Base-by-base conservation (phyloP, 2,797 vertebrate genomes). In the Sebastes taczanowskii region DNA sequence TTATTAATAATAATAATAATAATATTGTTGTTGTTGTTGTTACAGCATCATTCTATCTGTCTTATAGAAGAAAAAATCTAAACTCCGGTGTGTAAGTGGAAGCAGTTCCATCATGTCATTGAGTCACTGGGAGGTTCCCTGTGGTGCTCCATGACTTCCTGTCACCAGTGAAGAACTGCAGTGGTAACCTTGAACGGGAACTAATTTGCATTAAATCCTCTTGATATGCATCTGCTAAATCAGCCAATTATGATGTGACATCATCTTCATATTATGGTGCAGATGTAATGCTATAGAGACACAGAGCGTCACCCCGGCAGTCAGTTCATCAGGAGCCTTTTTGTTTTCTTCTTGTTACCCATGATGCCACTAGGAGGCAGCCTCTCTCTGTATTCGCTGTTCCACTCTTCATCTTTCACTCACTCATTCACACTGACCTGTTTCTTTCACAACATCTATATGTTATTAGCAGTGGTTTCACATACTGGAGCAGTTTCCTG, bases 301-400 rank as follows among this genome's bases (percentile, higher is more conserved):
- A 13, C 61, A 27, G 20, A 60, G 34, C 35, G 2, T 42, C 38
- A 42, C 38, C 18, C 2, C 2, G 7, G 18, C 11, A 29, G 18
- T 55, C 30, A 61, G 6, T 23, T 46, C 7, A 58, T 14, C 14
- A 29, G 10, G 7, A 62, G 32, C 2, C 10, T 53, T 53, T 6
- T 11, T 10, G 59, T 32, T 5, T 4, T 53, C 25, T 70, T 78
- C 16, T 68, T 71, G 75, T 81, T 67, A 67, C 69, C 42, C 34
- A 7, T 66, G 72, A 42, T 8, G 30, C 95, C 94, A 93, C 93
- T 93, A 94, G 94, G 94, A 89, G 94, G 93, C 92, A 94, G 92
- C 66, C 4, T 53, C 13, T 74, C 23, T 58, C 52, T 30, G 35
- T 60, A 53, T 34, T 58, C 18, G 46, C 27, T 38, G 35, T 58